Evolutionary conservation across 2,888 invertebrate genomes (phyloP), one percentile per base, ranked within the genome.

Genomic region (Falcaria lacertinaria): DNA sequence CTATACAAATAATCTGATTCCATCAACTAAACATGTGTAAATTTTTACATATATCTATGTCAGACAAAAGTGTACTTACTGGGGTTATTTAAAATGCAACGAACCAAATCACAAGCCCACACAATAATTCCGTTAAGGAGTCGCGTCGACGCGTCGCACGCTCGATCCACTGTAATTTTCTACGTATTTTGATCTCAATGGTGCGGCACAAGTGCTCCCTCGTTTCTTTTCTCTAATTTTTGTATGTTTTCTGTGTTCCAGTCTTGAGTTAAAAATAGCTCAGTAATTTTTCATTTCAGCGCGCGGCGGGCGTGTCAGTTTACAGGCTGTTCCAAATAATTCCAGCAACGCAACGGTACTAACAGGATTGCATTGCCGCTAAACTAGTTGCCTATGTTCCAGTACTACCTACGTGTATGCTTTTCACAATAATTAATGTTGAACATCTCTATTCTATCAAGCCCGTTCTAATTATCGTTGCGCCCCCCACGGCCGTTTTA

Each of bases 121-220:
- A 83, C n/a, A 85, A 86, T 85, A 82, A 84, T 79, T 82, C 80
- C 76, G 70, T 69, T 64, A 64, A 73, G 74, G 58, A 66, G 64
- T 56, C 56, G 63, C 69, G 66, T 62, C 61, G 64, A 55, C 56
- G 63, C 69, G 66, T 62, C 61, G 60, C 61, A 57, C 66, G 78
- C 83, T 77, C 72, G 68, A 71, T 74, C 83, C 82, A 66, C 71
- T 63, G 85, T 86, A 85, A 89, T 88, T 88, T 88, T 86, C 85
- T 82, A 84, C 84, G 80, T 81, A 82, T 88, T 88, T 88, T 83
- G 86, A 87, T 84, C 85, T 85, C 86, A 88, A 89, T 88, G 87
- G 86, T 74, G 87, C 88, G 85, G 77, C 70, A 84, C 86, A 87
- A 88, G 86, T 86, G 84, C 77, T 79, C 85, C 80, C 85, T 79